These are phyloP conservation scores for Scleropages formosus DNA, from an alignment of 2,797 vertebrate genomes.

Conservation along the genomic window DNA sequence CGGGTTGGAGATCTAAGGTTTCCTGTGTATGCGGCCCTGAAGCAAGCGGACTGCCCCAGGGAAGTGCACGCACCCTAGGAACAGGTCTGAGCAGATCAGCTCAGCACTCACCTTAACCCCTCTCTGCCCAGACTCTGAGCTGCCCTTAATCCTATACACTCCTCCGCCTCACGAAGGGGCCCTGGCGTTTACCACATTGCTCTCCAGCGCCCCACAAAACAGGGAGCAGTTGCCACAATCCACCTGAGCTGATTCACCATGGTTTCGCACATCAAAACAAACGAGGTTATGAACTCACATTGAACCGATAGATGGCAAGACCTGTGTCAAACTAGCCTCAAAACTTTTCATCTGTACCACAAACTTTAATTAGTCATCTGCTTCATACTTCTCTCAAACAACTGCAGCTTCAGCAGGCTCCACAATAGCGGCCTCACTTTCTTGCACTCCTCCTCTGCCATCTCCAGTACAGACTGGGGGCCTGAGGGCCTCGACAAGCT, in stretches of 20 bases:
- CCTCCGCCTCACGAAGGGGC: neutral
- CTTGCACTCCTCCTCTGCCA: too few species aligned
- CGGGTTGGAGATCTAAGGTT: conserved; percentile 19
- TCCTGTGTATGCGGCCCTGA: conserved; percentile 35
- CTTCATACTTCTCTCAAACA: too few species aligned
- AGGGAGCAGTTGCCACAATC: conserved; percentile 27
- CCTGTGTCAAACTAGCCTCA: too few species aligned
- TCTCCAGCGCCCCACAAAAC: neutral
- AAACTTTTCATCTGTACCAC: too few species aligned
- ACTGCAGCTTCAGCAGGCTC: too few species aligned
- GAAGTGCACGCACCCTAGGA: conserved; percentile 45
- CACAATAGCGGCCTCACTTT: too few species aligned
- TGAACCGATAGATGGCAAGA: too few species aligned
- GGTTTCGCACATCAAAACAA: neutral
- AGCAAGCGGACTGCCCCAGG: conserved; percentile 43
- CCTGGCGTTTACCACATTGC: neutral
- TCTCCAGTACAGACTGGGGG: too few species aligned
- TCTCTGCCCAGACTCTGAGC: conserved; percentile 33
- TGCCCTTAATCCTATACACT: conserved; percentile 12
- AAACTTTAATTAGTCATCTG: too few species aligned
- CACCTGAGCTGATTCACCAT: conserved; percentile 22
- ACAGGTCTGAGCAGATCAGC: conserved; percentile 48
- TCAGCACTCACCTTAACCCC: conserved; percentile 44
- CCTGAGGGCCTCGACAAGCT: too few species aligned
- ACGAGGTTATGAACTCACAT: neutral